Evolutionary conservation across 2,113 vertebrate genomes (phyloP).

Genomic region (Malurus melanocephalus): DNA sequence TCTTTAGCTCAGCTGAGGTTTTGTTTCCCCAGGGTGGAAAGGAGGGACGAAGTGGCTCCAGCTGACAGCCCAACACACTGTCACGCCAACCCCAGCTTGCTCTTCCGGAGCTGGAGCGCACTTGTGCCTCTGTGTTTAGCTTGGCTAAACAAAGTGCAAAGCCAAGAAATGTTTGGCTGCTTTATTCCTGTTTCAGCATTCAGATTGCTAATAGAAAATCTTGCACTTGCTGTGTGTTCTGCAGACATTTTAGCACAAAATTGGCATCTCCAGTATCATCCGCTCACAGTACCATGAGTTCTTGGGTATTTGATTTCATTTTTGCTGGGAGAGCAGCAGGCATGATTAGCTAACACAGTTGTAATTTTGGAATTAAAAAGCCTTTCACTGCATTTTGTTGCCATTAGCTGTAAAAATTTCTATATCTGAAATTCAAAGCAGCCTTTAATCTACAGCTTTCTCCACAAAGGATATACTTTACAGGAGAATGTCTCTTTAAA

Average conservation of each 20-base stretch:
- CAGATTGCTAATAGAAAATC: neutral
- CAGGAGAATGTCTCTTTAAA: constrained; percentile 72
- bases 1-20: neutral
- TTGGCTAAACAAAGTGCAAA: constrained; percentile 9
- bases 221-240: neutral
- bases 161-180: neutral
- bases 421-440: neutral
- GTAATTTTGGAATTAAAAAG: neutral
- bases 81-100: neutral
- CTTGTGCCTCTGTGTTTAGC: neutral
- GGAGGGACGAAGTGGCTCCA: neutral
- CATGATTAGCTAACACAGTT: neutral
- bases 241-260: constrained; percentile 14
- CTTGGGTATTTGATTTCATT: neutral
- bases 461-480: constrained; percentile 27
- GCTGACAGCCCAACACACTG: neutral
- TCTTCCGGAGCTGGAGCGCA: neutral
- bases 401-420: neutral
- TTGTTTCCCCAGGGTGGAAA: neutral
- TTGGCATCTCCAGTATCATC: neutral
- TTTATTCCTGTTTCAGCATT: constrained; percentile 1
- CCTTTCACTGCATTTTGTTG: neutral
- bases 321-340: neutral
- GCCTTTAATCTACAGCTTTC: neutral
- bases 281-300: neutral